Evolutionary conservation across 2,888 invertebrate species (phyloP).

Genomic region (Phoenoteleia sp.): DNA sequence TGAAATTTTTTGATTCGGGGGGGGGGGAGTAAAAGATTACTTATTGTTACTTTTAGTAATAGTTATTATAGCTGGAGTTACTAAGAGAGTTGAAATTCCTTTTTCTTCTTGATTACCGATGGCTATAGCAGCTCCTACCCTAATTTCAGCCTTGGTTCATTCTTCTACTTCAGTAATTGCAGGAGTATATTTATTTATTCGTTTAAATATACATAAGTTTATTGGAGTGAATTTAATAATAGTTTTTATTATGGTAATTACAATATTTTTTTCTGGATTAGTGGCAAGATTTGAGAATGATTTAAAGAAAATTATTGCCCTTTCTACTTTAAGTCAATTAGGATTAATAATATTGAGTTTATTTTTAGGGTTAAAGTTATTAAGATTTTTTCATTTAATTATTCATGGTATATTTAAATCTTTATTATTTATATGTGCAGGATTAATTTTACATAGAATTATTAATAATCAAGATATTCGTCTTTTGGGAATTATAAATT

Average conservation of each 20-base stretch:
- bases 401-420: conserved; percentile 93
- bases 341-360: conserved; percentile 91
- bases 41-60: conserved; percentile 79
- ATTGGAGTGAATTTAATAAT: too few relatives aligned
- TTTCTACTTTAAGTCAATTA: conserved; percentile 92
- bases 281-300: conserved; percentile 90
- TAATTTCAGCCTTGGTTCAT: conserved; percentile 92
- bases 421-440: conserved; percentile 91
- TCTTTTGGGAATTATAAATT: conserved; percentile 87
- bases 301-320: conserved; percentile 93
- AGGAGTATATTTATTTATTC: conserved; percentile 92
- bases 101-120: conserved; percentile 93
- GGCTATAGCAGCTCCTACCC: conserved; percentile 93
- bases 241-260: too few relatives aligned
- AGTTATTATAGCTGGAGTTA: conserved; percentile 88
- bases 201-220: too few relatives aligned
- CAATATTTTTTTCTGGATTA: conserved; percentile 89
- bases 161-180: conserved; percentile 94
- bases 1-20: conserved; percentile 87
- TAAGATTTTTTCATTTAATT: conserved; percentile 92
- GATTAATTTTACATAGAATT: conserved; percentile 90
- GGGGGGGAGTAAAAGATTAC: conserved; percentile 81
- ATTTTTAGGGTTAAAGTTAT: conserved; percentile 87
- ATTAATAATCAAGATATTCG: conserved; percentile 91
- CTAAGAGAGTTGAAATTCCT: conserved; percentile 94